Evolutionary conservation across 2,797 vertebrate species (phyloP).

Genomic region (Alfaro cultratus): DNA sequence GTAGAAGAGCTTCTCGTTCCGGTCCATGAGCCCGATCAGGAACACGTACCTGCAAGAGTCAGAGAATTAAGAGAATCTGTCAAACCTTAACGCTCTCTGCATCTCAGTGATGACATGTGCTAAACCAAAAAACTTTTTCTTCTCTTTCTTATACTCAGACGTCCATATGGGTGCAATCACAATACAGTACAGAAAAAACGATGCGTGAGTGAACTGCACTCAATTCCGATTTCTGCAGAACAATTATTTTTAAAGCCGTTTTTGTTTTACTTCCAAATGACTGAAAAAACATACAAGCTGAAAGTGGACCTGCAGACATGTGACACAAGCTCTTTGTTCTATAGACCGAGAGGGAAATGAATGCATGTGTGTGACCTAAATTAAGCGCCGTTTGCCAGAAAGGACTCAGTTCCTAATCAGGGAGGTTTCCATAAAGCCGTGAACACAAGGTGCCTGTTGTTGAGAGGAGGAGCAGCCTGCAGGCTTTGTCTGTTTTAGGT

Average conservation of each 20-base stretch:
- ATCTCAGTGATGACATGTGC: constrained; percentile 26
- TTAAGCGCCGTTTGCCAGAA: constrained; percentile 55
- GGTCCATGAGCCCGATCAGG: constrained; percentile 96
- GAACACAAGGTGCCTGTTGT: constrained; percentile 77
- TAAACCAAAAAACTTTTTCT: not conserved
- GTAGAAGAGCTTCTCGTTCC: constrained; percentile 97
- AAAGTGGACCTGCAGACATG: constrained; percentile 36
- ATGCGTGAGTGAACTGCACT: not conserved
- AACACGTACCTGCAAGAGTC: constrained; percentile 88
- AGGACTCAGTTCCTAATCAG: constrained; percentile 64
- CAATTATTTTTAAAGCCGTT: constrained; percentile 36
- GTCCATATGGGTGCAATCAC: not conserved
- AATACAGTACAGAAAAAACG: not conserved
- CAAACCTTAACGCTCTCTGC: constrained; percentile 49
- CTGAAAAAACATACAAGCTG: constrained; percentile 53
- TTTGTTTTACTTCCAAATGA: constrained; percentile 48
- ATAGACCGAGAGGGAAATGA: constrained; percentile 35
- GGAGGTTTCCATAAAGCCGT: constrained; percentile 68
- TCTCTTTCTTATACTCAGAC: not conserved
- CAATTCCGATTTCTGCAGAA: constrained; percentile 16
- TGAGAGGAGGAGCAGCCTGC: constrained; percentile 54
- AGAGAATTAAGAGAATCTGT: constrained; percentile 21
- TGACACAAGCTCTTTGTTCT: constrained; percentile 62
- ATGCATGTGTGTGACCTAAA: constrained; percentile 66
- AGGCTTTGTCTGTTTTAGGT: constrained; percentile 47